Percentiles rank a stretch among this genome's conserved stretches.
Evolutionary conservation across 2,113 vertebrate genomes (phyloP).

Genomic region (Reinhardtius hippoglossoides): DNA sequence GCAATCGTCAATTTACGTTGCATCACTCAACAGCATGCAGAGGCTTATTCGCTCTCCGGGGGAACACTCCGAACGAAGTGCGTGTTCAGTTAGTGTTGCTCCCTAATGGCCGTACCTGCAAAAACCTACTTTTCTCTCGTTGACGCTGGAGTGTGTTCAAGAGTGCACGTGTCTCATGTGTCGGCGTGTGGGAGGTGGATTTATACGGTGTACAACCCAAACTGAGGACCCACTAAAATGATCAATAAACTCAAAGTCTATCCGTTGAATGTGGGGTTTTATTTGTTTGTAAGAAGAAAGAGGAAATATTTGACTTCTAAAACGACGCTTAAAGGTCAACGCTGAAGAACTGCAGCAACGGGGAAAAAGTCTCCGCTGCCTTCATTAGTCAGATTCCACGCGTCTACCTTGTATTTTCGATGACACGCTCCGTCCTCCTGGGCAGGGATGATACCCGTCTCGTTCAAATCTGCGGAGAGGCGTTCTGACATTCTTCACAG

Average conservation of each 20-base stretch:
- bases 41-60: conserved; percentile 39
- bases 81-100: conserved; percentile 44
- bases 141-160: conserved; percentile 37
- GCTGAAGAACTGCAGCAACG: too few species aligned
- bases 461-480: not conserved
- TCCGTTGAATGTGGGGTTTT: not conserved
- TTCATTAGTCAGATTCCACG: too few species aligned
- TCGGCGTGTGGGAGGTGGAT: conserved; percentile 20
- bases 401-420: not conserved
- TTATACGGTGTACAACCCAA: not conserved
- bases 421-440: not conserved
- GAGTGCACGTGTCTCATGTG: conserved; percentile 15
- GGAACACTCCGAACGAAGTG: conserved; percentile 55
- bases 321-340: too few species aligned
- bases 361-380: too few species aligned
- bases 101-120: conserved; percentile 39
- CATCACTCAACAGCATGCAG: conserved; percentile 50
- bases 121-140: conserved; percentile 24
- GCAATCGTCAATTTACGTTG: conserved; percentile 59
- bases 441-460: not conserved
- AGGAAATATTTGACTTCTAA: not conserved
- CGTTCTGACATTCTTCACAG: not conserved
- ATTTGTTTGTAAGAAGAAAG: not conserved
- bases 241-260: not conserved
- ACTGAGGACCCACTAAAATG: not conserved